Conservation (phyloP, 1,140 invertebrate genomes). For the Pentalonia nigronervosa region DNA sequence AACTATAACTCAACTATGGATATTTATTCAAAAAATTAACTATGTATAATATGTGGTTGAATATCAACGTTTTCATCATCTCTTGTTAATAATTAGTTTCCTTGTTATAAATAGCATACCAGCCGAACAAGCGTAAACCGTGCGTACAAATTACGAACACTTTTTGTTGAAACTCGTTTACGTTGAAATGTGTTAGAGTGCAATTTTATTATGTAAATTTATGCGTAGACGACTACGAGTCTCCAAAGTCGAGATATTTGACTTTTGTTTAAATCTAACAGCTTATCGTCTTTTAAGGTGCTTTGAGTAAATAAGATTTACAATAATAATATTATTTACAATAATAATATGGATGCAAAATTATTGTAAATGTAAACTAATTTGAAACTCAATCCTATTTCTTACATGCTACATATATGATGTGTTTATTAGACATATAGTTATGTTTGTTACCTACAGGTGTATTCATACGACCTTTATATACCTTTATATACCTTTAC, state of each 20-base stretch:
- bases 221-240: background rate
- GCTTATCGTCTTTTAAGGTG: background rate
- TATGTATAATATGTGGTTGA: background rate
- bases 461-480: no score
- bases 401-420: no score
- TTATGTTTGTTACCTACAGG: background rate
- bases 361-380: background rate
- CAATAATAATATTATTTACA: background rate
- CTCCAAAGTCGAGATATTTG: background rate
- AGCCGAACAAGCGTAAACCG: background rate
- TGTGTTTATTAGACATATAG: no score
- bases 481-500: no score
- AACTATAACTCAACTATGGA: background rate
- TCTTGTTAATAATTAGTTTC: background rate
- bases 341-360: background rate
- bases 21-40: no score
- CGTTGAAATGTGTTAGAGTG: background rate
- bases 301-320: background rate
- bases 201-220: background rate
- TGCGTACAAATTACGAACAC: background rate
- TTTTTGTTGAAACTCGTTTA: no score
- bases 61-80: background rate
- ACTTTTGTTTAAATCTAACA: background rate
- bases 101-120: background rate
- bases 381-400: no score